Base-by-base conservation (phyloP, 2,797 vertebrate genomes). In the Coilia nasus region DNA sequence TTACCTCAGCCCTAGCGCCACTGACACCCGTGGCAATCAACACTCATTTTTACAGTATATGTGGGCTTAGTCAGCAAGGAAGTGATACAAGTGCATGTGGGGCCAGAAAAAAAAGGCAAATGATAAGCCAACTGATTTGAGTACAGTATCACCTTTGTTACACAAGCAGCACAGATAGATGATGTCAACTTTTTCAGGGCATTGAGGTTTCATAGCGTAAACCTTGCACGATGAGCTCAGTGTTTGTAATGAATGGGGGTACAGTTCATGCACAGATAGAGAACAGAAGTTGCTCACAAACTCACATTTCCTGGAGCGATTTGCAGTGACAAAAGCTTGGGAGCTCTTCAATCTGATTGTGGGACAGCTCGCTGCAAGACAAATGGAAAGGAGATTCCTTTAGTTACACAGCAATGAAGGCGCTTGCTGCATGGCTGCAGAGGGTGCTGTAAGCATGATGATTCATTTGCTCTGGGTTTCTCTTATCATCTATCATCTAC, bases 241-340 rank as follows among this genome's bases (percentile, higher is more conserved):
- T 83, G 44, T 25, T 82, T 41, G 31, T 10, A 14, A 44, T 78
- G 71, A 78, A 78, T 78, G 41, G 17, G 71, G 71, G 71, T 78
- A 78, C 71, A 78, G 71, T 78, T 78, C 71, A 54, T 87, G 64
- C 28, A 35, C 25, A 81, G 67, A 46, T 84, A 71, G 35, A 71
- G 46, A 41, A 54, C 57, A 71, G 23, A 83, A 23, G 62, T 50
- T 56, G 56, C 4, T 11, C 46, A 64, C 81, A 47, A 86, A 95
- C 98, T 98, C 92, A 99, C 98, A 99, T 97, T 92, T 99, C 98
- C 91, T 98, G 97, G 91, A 99, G 92, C 60, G 91, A 95, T 87
- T 96, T 95, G 86, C 98, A 99, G 90, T 90, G 93, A 88, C 94
- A 95, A 93, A 99, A 97, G 91, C 97, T 98, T 89, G 98, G 98